Evolutionary conservation across 2,113 vertebrate species (phyloP).

Genomic region (Carassius gibelio): DNA sequence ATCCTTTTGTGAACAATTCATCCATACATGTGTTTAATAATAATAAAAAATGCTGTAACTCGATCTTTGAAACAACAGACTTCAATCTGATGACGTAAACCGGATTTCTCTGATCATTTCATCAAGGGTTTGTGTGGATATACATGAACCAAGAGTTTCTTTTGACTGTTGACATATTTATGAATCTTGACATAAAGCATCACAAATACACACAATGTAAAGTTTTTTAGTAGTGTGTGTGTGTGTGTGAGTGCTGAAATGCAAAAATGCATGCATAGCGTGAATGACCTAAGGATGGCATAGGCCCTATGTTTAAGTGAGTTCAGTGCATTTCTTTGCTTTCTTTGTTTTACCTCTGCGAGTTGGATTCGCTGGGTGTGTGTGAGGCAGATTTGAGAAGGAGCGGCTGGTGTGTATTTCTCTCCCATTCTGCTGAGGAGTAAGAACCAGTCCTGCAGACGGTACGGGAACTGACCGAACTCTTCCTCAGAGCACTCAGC

Average conservation of each 20-base stretch:
- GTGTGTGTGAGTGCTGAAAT: too few relatives aligned
- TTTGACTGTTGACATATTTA: neutral
- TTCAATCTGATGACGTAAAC: too few relatives aligned
- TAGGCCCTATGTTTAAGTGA: neutral
- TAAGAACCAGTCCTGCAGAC: slow-evolving; percentile 75
- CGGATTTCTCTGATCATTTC: too few relatives aligned
- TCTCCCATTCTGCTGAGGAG: slow-evolving; percentile 70
- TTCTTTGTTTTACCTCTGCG: slow-evolving; percentile 63
- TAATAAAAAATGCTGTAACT: too few relatives aligned
- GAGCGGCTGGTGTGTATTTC: slow-evolving; percentile 58
- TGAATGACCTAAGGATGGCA: too few relatives aligned
- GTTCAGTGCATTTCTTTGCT: slow-evolving; percentile 3
- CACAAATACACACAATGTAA: neutral
- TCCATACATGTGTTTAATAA: neutral
- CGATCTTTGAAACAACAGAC: too few relatives aligned
- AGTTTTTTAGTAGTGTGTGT: too few relatives aligned
- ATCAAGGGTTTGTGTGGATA: neutral
- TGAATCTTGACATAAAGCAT: neutral
- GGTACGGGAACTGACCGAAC: slow-evolving; percentile 73
- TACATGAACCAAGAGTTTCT: neutral
- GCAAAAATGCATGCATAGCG: too few relatives aligned
- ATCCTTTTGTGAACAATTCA: neutral
- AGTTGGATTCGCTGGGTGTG: slow-evolving; percentile 58
- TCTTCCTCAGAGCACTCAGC: slow-evolving; percentile 60
- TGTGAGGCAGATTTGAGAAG: slow-evolving; percentile 64